Conservation (phyloP, 2,797 vertebrate species). For the Diplodus sargus region DNA sequence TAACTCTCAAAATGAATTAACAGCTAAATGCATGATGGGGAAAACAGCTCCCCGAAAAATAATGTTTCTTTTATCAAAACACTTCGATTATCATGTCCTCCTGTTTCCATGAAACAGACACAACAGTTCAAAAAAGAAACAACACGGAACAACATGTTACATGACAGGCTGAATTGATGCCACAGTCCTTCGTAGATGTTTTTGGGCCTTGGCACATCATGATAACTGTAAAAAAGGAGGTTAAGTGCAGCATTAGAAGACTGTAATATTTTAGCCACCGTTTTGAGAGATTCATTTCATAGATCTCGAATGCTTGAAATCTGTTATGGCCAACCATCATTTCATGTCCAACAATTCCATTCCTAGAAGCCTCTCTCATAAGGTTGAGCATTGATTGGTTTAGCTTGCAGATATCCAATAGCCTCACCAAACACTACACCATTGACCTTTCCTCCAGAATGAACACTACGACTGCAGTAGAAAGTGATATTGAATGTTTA, state of each 20-base stretch:
- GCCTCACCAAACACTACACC: constrained; percentile 47
- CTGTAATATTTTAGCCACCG: background rate
- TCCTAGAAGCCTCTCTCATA: constrained; percentile 10
- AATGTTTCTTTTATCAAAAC: constrained; percentile 1
- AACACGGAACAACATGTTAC: background rate
- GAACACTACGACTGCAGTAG: constrained; percentile 17
- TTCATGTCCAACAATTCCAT: background rate
- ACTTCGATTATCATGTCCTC: background rate
- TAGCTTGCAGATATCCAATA: constrained; percentile 62
- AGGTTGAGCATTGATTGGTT: constrained; percentile 57
- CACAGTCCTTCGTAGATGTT: background rate
- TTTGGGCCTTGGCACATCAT: background rate
- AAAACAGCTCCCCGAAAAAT: constrained; percentile 11
- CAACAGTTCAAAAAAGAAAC: background rate
- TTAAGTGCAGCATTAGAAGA: background rate
- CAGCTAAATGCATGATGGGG: constrained; percentile 18
- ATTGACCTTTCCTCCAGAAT: constrained; percentile 64
- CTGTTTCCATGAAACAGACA: background rate
- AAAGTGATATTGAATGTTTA: constrained; percentile 42
- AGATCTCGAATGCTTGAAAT: background rate
- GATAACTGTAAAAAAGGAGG: background rate
- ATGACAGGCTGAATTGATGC: background rate
- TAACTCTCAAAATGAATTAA: constrained; percentile 43
- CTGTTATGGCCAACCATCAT: background rate
- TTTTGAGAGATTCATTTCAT: background rate